Conservation (phyloP, 2,888 invertebrate species). For the Mactromeris polynyma region DNA sequence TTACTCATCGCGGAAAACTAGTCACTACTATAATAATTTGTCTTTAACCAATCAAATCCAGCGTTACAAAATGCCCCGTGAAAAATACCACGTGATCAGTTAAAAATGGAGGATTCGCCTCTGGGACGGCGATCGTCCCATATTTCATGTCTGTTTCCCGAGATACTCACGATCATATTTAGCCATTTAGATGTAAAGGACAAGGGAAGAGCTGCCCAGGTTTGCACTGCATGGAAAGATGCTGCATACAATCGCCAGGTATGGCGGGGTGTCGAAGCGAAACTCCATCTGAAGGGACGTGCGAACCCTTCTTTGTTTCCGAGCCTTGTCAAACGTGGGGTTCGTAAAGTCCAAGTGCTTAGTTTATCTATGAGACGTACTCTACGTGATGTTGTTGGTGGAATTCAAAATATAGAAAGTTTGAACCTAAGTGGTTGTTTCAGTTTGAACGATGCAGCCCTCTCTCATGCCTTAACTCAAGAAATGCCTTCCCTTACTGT, state of each 20-base stretch:
- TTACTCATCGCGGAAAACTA: neutral
- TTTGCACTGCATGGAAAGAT: conserved; percentile 94
- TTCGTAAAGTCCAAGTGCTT: conserved; percentile 95
- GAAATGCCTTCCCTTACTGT: conserved; percentile 93
- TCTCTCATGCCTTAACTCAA: conserved; percentile 93
- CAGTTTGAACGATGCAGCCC: conserved; percentile 95
- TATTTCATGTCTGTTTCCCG: conserved; percentile 96
- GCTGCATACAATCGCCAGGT: conserved; percentile 97
- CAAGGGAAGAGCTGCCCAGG: conserved; percentile 96
- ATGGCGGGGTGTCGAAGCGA: conserved; percentile 97
- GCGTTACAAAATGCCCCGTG: conserved; percentile 17
- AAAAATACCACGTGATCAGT: conserved; percentile 60
- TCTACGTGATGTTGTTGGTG: conserved; percentile 94
- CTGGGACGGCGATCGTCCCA: conserved; percentile 85
- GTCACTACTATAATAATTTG: conserved; percentile 13
- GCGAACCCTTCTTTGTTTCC: conserved; percentile 95
- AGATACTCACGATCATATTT: conserved; percentile 96
- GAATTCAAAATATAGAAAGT: conserved; percentile 94
- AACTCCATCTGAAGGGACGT: conserved; percentile 92
- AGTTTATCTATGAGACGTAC: conserved; percentile 91
- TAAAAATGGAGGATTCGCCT: conserved; percentile 69
- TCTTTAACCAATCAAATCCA: conserved; percentile 46
- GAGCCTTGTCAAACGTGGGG: conserved; percentile 95
- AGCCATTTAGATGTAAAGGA: conserved; percentile 95
- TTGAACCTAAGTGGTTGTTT: conserved; percentile 97